Evolutionary conservation across 1,140 invertebrate genomes (phyloP).

Genomic region (Drosophila kikkawai): DNA sequence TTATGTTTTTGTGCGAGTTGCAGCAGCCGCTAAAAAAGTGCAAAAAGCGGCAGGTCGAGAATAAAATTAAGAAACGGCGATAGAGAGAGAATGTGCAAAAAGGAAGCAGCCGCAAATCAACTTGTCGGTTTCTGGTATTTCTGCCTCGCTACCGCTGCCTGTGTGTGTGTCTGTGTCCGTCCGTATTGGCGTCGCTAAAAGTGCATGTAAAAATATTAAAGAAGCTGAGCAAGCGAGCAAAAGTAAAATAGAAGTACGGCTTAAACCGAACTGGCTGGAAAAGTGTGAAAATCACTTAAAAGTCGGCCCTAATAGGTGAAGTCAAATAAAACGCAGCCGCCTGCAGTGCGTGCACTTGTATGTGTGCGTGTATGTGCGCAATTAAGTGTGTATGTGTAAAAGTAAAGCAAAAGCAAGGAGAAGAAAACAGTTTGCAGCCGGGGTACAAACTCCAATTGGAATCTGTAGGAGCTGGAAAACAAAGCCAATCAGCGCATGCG

Average conservation of each 20-base stretch:
- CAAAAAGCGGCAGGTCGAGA: conserved; percentile 5
- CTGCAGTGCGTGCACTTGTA: conserved; percentile 60
- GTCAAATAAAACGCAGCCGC: conserved; percentile 31
- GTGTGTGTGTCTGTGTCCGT: conserved; percentile 13
- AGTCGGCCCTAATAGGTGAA: conserved; percentile 7
- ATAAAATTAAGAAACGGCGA: conserved; percentile 19
- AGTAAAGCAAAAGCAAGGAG: conserved; percentile 20
- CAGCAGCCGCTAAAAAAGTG: conserved; percentile 15
- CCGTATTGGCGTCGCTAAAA: conserved; percentile 49
- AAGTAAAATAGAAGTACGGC: conserved; percentile 6
- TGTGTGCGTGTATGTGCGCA: conserved; percentile 33
- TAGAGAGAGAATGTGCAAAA: conserved; percentile 31
- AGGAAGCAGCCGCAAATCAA: conserved; percentile 30
- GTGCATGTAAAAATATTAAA: conserved; percentile 62
- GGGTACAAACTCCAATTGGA: conserved; percentile 74
- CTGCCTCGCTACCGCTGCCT: not conserved
- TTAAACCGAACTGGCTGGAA: conserved; percentile 2
- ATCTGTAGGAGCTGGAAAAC: conserved; percentile 21
- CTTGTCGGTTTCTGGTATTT: conserved; percentile 8
- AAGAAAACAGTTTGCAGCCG: conserved; percentile 52
- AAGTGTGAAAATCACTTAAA: conserved; percentile 20
- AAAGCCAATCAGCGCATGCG: conserved; percentile 53
- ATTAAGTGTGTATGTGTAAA: conserved; percentile 24
- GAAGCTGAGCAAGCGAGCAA: conserved; percentile 15
- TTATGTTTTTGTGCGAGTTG: conserved; percentile 28